Conservation (phyloP, 2,888 invertebrate genomes). For the Tridacna gigas region DNA sequence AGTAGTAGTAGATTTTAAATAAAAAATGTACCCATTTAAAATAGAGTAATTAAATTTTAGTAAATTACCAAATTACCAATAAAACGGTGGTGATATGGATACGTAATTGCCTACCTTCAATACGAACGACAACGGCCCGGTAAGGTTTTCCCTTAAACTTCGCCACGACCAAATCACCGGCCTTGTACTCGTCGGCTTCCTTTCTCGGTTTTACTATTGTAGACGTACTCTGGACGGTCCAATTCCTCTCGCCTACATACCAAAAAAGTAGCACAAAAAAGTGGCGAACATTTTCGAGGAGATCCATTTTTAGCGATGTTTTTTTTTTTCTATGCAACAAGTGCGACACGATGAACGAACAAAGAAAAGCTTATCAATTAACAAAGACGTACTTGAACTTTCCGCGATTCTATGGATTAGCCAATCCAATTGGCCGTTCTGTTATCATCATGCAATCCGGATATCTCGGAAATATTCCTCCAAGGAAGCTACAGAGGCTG, state of each 20-base stretch:
- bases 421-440: too few species aligned
- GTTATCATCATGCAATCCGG: too few species aligned
- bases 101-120: background rate
- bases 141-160: conserved; percentile 12
- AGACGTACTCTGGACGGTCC: background rate
- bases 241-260: conserved; percentile 12
- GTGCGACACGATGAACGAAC: too few species aligned
- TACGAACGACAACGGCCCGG: conserved; percentile 39
- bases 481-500: too few species aligned
- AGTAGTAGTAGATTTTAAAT: too few species aligned
- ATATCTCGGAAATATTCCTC: too few species aligned
- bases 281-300: background rate
- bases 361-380: too few species aligned
- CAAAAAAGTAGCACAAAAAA: conserved; percentile 13
- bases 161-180: conserved; percentile 12
- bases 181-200: background rate
- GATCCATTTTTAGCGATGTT: background rate
- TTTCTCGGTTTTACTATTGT: background rate
- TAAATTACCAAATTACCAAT: too few species aligned
- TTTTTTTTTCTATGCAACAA: background rate
- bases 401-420: too few species aligned
- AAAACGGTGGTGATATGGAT: background rate
- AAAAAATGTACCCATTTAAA: too few species aligned
- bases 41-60: too few species aligned
- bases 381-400: too few species aligned